phyloP scores from a whole-genome alignment of 1,140 invertebrate genomes.

The Camponotus pennsylvanicus region DNA sequence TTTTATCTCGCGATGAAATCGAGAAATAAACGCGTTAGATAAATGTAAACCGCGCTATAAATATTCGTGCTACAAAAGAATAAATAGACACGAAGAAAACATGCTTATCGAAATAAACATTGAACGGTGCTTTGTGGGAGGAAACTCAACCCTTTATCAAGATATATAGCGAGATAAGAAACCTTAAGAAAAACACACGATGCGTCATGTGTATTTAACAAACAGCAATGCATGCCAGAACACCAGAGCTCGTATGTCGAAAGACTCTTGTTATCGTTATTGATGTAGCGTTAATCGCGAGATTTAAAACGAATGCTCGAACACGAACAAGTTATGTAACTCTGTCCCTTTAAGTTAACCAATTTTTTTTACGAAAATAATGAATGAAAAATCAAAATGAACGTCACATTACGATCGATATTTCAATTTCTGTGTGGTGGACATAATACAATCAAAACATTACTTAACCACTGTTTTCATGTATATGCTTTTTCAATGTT shows the following conservation, averaged over 20 bases:
- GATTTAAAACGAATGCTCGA: slow-evolving; percentile 75
- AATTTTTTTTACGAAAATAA: not conserved
- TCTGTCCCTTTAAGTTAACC: not conserved
- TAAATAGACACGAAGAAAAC: slow-evolving; percentile 1
- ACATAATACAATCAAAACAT: not conserved
- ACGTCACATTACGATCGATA: too few relatives aligned
- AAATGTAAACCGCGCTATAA: not conserved
- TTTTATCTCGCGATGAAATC: slow-evolving; percentile 13
- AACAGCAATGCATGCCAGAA: slow-evolving; percentile 20
- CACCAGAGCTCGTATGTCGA: slow-evolving; percentile 57
- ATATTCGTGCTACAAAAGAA: not conserved
- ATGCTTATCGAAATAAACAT: slow-evolving; percentile 51
- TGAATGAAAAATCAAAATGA: not conserved
- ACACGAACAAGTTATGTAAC: not conserved
- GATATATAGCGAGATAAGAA: slow-evolving; percentile 39
- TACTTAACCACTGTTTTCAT: not conserved
- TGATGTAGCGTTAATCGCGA: slow-evolving; percentile 70
- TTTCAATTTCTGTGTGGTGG: not conserved
- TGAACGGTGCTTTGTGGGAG: not conserved
- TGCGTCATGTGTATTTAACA: slow-evolving; percentile 45
- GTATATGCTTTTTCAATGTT: not conserved
- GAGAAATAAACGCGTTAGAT: not conserved
- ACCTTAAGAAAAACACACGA: slow-evolving; percentile 58
- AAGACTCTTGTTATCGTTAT: slow-evolving; percentile 69
- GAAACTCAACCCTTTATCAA: slow-evolving; percentile 5